Evolutionary conservation across 2,113 vertebrate genomes (phyloP).

Genomic region (Eolophus roseicapilla): DNA sequence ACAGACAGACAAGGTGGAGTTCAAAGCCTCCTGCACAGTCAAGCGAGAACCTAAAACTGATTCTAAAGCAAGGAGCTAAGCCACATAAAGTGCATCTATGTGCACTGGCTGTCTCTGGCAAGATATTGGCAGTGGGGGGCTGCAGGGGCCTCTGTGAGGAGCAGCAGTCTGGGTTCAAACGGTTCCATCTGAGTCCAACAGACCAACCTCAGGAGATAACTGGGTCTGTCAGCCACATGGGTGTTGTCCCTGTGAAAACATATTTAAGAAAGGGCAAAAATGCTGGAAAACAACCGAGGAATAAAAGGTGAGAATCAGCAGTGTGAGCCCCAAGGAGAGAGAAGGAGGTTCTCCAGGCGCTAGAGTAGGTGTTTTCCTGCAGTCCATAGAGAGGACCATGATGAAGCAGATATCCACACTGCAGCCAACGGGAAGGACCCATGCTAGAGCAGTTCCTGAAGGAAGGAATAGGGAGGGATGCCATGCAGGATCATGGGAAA

Average conservation of each 20-base stretch:
- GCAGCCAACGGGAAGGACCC: background rate
- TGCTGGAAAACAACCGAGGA: background rate
- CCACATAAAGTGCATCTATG: accelerated
- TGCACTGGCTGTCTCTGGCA: accelerated
- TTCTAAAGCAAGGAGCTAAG: background rate
- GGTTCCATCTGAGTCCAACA: background rate
- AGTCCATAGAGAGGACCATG: accelerated
- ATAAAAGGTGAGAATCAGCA: background rate
- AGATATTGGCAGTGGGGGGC: accelerated
- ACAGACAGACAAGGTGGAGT: background rate
- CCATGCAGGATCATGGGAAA: background rate
- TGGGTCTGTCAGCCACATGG: background rate
- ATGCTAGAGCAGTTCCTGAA: accelerated
- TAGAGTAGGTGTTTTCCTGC: background rate
- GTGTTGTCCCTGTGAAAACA: background rate
- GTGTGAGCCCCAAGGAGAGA: background rate
- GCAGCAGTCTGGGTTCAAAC: background rate
- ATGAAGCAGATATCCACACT: background rate
- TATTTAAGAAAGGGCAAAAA: background rate
- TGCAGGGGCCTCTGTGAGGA: background rate
- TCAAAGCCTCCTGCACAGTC: background rate
- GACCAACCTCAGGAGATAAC: background rate
- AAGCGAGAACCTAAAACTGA: accelerated
- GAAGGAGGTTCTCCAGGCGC: background rate
- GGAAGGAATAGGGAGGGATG: background rate